Percentiles rank a stretch among this genome's conserved stretches.
Conservation (phyloP, 1,140 invertebrate species). For the Calycopis cecrops region DNA sequence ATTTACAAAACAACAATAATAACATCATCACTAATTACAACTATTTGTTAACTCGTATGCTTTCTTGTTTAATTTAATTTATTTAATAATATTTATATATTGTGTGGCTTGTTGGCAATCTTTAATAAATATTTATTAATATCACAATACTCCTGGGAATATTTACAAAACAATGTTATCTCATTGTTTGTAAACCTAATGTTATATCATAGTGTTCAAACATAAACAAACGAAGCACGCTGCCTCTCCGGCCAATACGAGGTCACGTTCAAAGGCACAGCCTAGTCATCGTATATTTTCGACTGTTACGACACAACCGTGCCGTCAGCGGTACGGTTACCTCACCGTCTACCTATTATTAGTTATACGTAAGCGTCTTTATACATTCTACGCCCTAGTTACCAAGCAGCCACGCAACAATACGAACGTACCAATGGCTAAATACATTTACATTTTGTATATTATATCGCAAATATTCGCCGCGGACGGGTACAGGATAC, state of each 20-base stretch:
- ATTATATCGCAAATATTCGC: constrained; percentile 42
- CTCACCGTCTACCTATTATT: constrained; percentile 69
- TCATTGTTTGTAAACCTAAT: neutral
- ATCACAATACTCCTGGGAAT: no score
- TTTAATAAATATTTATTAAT: no score
- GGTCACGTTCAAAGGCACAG: constrained; percentile 57
- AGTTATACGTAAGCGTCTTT: constrained; percentile 45
- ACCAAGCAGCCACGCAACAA: constrained; percentile 44
- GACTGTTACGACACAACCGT: constrained; percentile 55
- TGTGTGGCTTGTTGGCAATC: no score
- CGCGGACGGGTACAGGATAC: constrained; percentile 71
- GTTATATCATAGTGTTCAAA: neutral
- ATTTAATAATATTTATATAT: no score
- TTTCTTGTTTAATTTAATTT: no score
- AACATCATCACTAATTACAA: no score
- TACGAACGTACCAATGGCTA: constrained; percentile 52
- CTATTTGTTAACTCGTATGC: no score
- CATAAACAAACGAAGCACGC: constrained; percentile 2
- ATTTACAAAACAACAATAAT: no score
- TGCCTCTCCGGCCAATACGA: constrained; percentile 32
- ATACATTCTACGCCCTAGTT: constrained; percentile 57
- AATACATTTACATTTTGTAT: constrained; percentile 39
- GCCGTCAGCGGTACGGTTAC: constrained; percentile 57
- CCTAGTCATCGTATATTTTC: constrained; percentile 62
- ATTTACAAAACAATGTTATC: neutral